phyloP scores from a whole-genome alignment of 2,113 vertebrate species.

The Oreochromis aureus region DNA sequence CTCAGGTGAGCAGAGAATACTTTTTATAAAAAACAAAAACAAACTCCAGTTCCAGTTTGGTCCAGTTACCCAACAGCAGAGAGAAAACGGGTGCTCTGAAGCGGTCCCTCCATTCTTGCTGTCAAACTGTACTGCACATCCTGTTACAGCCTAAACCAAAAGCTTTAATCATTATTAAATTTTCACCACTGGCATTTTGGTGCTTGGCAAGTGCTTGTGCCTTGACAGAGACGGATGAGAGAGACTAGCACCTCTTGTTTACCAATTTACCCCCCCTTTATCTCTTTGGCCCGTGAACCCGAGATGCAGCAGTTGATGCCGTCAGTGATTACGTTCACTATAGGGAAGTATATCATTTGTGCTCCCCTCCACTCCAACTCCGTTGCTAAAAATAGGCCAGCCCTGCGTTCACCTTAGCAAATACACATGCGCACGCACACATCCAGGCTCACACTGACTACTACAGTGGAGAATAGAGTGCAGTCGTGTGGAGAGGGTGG shows the following conservation, averaged over 20 bases:
- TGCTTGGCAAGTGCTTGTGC: not conserved
- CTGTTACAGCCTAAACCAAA: not conserved
- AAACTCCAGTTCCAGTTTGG: not conserved
- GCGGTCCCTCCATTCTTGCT: not conserved
- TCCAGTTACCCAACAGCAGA: not conserved
- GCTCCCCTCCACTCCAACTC: slow-evolving; percentile 29
- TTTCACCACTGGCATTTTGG: not conserved
- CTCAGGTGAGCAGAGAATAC: not conserved
- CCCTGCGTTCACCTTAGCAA: slow-evolving; percentile 46
- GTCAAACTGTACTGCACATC: not conserved
- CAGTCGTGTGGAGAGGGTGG: slow-evolving; percentile 24
- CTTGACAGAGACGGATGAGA: not conserved
- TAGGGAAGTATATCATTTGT: slow-evolving; percentile 42
- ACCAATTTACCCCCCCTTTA: not conserved
- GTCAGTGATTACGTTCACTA: slow-evolving; percentile 38
- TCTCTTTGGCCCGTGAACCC: not conserved
- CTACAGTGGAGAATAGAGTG: slow-evolving; percentile 31
- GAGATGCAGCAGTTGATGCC: slow-evolving; percentile 1
- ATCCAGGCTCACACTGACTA: not conserved
- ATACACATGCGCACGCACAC: not conserved
- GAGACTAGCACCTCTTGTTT: not conserved
- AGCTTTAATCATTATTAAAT: slow-evolving; percentile 4
- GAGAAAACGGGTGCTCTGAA: not conserved
- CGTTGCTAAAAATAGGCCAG: slow-evolving; percentile 55
- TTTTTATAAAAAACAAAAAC: not conserved